Conservation (phyloP, 2,113 vertebrate species). For the Caretta caretta region DNA sequence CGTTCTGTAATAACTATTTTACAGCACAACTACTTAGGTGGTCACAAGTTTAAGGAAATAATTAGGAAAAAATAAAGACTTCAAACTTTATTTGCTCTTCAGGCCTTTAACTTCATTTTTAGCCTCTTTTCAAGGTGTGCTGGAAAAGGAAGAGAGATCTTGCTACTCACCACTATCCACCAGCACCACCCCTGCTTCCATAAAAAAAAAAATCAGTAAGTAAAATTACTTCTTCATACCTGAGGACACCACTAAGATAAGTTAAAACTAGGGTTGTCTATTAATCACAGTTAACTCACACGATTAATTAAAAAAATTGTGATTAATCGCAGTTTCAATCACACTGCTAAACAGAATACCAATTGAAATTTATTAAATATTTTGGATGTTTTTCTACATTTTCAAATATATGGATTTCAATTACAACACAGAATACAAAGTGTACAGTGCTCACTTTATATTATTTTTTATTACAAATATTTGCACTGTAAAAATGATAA, state of each 20-base stretch:
- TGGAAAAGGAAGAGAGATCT: neutral
- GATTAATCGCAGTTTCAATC: too few relatives aligned
- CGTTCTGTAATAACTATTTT: neutral
- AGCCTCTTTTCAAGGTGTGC: neutral
- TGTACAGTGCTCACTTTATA: too few relatives aligned
- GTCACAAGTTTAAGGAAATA: neutral
- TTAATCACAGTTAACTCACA: too few relatives aligned
- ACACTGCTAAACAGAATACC: too few relatives aligned
- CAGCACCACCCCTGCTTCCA: neutral
- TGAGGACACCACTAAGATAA: neutral
- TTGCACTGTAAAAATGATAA: too few relatives aligned
- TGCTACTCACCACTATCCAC: neutral
- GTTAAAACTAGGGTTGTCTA: neutral
- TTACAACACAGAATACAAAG: too few relatives aligned
- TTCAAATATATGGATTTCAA: too few relatives aligned
- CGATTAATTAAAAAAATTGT: too few relatives aligned
- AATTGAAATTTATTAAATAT: too few relatives aligned
- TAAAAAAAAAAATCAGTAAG: neutral
- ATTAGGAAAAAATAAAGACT: neutral
- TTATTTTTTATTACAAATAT: too few relatives aligned
- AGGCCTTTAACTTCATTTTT: neutral
- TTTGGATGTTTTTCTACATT: too few relatives aligned
- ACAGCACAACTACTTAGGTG: neutral
- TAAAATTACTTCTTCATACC: neutral
- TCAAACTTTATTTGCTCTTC: neutral